These are phyloP conservation scores for Hypotaenidia philippensis DNA, from an alignment of 2,797 vertebrate genomes.

Conservation along the genomic window DNA sequence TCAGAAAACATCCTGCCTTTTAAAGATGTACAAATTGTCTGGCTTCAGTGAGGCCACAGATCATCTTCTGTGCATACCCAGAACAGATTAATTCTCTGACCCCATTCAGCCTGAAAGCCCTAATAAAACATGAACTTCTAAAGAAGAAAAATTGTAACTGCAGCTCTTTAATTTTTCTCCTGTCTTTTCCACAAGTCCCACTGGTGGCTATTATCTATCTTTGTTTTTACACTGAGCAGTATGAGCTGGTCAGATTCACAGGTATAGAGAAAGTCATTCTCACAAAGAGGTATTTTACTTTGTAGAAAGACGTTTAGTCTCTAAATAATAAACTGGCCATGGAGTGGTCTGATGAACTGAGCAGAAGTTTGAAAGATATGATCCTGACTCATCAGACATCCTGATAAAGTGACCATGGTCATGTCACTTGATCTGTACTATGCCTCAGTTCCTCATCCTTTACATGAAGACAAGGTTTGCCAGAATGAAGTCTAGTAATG, in stretches of 20 bases:
- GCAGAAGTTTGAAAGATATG: background rate
- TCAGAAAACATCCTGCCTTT: background rate
- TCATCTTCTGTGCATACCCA: background rate
- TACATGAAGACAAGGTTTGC: background rate
- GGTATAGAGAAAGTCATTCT: background rate
- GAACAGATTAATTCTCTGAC: background rate
- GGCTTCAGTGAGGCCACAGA: background rate
- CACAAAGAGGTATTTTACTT: background rate
- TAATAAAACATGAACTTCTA: background rate
- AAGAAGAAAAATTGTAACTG: background rate
- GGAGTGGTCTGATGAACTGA: background rate
- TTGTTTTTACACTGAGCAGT: background rate
- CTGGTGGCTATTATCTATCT: background rate
- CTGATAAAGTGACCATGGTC: background rate
- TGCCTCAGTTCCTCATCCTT: background rate
- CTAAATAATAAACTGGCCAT: background rate
- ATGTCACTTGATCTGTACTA: background rate
- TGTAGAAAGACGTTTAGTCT: background rate
- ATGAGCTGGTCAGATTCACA: background rate
- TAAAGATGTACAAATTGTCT: background rate
- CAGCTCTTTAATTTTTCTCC: background rate
- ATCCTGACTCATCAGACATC: background rate
- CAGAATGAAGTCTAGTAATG: background rate
- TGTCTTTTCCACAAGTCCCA: background rate
- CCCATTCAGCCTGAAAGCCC: background rate